Evolutionary conservation across 2,113 vertebrate species (phyloP).

Genomic region (Chloroceryle aenea): DNA sequence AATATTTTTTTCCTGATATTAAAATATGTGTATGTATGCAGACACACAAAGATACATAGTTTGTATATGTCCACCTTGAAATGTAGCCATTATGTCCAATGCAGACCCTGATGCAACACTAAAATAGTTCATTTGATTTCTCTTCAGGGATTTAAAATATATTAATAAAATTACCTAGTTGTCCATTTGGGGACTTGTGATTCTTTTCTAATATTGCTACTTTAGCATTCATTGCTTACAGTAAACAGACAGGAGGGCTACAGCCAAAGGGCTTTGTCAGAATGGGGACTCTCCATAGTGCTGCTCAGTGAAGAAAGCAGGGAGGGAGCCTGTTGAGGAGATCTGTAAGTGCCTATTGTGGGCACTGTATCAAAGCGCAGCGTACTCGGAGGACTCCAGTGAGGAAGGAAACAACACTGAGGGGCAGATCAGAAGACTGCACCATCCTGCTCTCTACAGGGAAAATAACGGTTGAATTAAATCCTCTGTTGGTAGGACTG

Average conservation of each 20-base stretch:
- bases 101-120: neutral
- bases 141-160: neutral
- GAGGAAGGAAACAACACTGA: neutral
- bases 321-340: neutral
- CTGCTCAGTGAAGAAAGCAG: neutral
- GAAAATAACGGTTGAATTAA: neutral
- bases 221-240: neutral
- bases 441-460: neutral
- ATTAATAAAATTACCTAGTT: neutral
- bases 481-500: neutral
- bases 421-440: neutral
- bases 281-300: neutral
- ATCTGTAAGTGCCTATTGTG: neutral
- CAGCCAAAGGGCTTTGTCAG: neutral
- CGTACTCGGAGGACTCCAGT: neutral
- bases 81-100: neutral
- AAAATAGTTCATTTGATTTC: neutral
- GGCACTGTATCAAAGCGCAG: rapidly evolving
- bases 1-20: neutral
- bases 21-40: neutral
- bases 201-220: neutral
- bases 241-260: neutral
- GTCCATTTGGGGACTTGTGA: neutral
- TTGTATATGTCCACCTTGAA: neutral
- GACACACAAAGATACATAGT: neutral